Evolutionary conservation across 2,113 vertebrate genomes (phyloP), one percentile per base, ranked within the genome.

Genomic region (Rhabdomys dilectus): DNA sequence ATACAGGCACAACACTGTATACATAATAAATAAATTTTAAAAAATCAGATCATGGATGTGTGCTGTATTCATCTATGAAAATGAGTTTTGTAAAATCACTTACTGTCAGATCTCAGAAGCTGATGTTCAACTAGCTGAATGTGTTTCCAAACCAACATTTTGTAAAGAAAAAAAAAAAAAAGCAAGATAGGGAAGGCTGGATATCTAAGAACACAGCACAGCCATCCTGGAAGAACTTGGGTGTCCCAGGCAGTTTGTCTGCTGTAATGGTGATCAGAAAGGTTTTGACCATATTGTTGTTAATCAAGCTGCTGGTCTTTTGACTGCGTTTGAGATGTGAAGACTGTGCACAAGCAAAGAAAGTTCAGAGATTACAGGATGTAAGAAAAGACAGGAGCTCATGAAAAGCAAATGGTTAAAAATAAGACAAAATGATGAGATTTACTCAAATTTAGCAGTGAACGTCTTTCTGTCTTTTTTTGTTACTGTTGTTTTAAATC

Each of bases 381-480:
- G 26, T 72, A 19, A 95, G n/a, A 81, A 89, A 60, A 88, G 68
- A 75, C 12, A 62, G 70, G 51, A 73, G 12, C 22, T 87, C 42
- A 93, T 45, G 21, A 62, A 48, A 58, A 93, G 24, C 26, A 45
- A 95, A 24, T 66, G 29, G 7, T 89, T 77, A 75, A 88, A 68
- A 51, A 87, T 82, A 84, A 95, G 84, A 86, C 26, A 62, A 48
- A 60, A 73, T 84, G n/a, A 77, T 70, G 36, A 89, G 58, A 86
- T 1, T 91, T 76, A 53, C 12, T 11, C 84, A 29, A 7, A 36
- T 9, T 87, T 94, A 64, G n/a, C 24, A 48, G 42, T n/a, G 51
- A 15, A 17, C 16, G 78, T 42, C 56, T 80, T 88, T 26, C 34
- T 81, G 3, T 24, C 68, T 29, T 88, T 31, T 31, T 91, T 78